These are phyloP conservation scores for Scelioninae gen. 1 DNA, from an alignment of 2,888 invertebrate species.

Conservation along the genomic window DNA sequence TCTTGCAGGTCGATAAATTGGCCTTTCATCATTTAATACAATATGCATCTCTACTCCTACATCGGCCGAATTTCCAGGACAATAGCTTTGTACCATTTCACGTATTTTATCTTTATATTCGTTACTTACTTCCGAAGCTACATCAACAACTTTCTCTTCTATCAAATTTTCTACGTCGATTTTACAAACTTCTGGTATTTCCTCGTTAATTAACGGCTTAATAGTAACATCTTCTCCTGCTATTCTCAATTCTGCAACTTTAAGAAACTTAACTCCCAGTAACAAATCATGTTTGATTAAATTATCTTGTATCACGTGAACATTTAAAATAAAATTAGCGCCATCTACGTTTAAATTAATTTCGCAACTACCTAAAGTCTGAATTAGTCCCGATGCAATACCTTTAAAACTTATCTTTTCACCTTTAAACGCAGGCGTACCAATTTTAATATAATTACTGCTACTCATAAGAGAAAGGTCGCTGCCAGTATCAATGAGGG, in stretches of 20 bases:
- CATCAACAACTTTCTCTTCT: neutral
- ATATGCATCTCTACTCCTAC: too few species aligned
- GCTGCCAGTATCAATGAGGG: neutral
- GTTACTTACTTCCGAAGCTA: neutral
- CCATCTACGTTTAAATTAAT: conserved; percentile 1
- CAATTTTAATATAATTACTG: neutral
- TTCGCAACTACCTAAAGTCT: conserved; percentile 3
- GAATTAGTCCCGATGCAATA: conserved; percentile 7
- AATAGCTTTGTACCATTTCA: conserved; percentile 5
- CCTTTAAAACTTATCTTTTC: conserved; percentile 6
- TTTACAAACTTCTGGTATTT: conserved; percentile 5
- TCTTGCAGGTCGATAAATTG: too few species aligned
- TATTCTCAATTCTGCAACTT: conserved; percentile 1
- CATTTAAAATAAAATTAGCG: neutral
- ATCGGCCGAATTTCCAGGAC: too few species aligned
- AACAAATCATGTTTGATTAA: conserved; percentile 1
- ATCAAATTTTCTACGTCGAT: neutral
- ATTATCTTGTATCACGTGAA: neutral
- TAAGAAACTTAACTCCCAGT: neutral
- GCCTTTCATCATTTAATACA: too few species aligned
- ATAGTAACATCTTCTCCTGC: neutral
- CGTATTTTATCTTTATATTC: neutral
- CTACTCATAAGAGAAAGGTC: neutral
- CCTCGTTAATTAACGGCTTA: conserved; percentile 2
- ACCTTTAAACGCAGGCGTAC: neutral